phyloP scores from a whole-genome alignment of 2,888 invertebrate genomes.

The Tryphoninae sp. region DNA sequence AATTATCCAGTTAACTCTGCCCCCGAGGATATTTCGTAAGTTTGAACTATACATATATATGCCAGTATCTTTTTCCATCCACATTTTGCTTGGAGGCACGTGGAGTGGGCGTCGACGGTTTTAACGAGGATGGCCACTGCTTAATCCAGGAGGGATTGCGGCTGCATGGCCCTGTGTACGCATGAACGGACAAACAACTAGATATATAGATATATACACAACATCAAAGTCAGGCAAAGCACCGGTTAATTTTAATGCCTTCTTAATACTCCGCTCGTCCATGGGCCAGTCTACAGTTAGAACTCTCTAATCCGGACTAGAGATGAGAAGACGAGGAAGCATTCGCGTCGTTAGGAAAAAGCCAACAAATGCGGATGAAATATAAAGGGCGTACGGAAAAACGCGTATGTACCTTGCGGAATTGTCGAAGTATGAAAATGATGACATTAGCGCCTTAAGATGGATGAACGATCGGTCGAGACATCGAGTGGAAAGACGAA shows the following conservation, averaged over 20 bases:
- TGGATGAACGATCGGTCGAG: conserved; percentile 42
- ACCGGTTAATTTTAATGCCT: conserved; percentile 66
- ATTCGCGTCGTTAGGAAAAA: conserved; percentile 13
- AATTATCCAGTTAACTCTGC: conserved; percentile 79
- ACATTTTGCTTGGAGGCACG: conserved; percentile 29
- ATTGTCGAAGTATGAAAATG: conserved; percentile 25
- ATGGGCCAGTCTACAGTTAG: conserved; percentile 69
- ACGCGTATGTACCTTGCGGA: neutral
- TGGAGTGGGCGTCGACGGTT: conserved; percentile 62
- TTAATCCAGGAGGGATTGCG: conserved; percentile 33
- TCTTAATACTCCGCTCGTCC: conserved; percentile 54
- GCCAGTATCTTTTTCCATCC: conserved; percentile 28
- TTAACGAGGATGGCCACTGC: conserved; percentile 58
- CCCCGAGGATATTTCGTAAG: conserved; percentile 53
- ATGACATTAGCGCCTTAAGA: conserved; percentile 47
- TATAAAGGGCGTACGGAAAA: conserved; percentile 2
- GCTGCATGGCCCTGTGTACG: conserved; percentile 3
- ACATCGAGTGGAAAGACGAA: conserved; percentile 15
- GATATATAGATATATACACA: conserved; percentile 32
- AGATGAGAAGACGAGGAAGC: conserved; percentile 37
- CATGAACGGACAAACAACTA: conserved; percentile 27
- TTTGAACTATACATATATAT: neutral
- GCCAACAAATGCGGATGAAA: conserved; percentile 13
- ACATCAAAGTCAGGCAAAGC: conserved; percentile 54
- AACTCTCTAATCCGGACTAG: conserved; percentile 65